Percentiles rank a stretch among this genome's conserved stretches.
Conservation (phyloP, 30 jellyfish, hydroid and myxozoan genomes). For the Aurelia sp. region DNA sequence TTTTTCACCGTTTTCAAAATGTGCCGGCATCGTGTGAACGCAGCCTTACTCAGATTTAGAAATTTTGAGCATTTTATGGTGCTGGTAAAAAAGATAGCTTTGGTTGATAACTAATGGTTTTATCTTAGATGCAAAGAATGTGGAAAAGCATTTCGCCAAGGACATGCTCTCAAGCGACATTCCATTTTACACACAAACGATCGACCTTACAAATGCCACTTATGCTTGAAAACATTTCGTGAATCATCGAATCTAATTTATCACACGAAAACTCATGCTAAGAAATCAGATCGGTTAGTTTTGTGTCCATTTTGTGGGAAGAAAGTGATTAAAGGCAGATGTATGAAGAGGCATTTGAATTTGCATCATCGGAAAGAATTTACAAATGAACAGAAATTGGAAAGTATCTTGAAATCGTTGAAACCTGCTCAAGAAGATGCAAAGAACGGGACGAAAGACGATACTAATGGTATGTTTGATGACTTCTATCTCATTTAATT, state of each 20-base stretch:
- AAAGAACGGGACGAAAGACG: background rate
- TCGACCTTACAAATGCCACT: conserved; percentile 77
- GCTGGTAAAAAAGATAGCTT: too few relatives aligned
- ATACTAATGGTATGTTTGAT: too few relatives aligned
- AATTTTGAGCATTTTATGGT: too few relatives aligned
- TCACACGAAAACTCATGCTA: conserved; percentile 79
- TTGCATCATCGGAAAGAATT: conserved; percentile 67
- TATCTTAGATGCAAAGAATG: conserved; percentile 81
- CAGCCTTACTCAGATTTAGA: too few relatives aligned
- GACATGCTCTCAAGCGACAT: conserved; percentile 80
- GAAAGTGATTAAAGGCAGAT: conserved; percentile 77
- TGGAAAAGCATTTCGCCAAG: conserved; percentile 81
- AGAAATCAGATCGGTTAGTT: conserved; percentile 66
- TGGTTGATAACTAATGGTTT: background rate
- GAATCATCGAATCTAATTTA: conserved; percentile 76
- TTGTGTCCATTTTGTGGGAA: conserved; percentile 88
- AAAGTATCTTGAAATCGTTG: conserved; percentile 27
- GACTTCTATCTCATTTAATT: too few relatives aligned
- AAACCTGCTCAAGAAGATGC: conserved; percentile 42
- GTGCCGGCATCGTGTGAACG: too few relatives aligned
- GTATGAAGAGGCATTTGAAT: conserved; percentile 74
- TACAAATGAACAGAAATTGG: conserved; percentile 49
- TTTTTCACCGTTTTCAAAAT: too few relatives aligned
- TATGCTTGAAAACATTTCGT: conserved; percentile 76
- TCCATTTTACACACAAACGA: conserved; percentile 69